Conservation (phyloP, 2,888 invertebrate species). For the Dyspetes luteomarginatus region DNA sequence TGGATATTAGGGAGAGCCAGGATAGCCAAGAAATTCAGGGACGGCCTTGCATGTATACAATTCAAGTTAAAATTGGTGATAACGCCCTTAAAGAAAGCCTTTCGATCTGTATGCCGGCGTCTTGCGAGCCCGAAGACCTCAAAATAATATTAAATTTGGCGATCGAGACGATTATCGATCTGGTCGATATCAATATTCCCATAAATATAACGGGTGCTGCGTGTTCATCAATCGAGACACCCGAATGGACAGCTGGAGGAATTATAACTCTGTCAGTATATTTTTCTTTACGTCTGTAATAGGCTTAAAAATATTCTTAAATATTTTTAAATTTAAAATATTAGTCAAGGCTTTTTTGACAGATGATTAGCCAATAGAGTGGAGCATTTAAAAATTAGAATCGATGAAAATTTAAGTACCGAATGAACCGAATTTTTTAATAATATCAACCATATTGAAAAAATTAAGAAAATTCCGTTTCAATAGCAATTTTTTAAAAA, state of each 20-base stretch:
- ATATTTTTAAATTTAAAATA: no score
- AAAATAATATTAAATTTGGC: slow-evolving; percentile 50
- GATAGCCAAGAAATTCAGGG: slow-evolving; percentile 78
- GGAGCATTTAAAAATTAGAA: no score
- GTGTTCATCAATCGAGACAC: slow-evolving; percentile 59
- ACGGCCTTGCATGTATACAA: slow-evolving; percentile 81
- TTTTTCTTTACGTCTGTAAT: not conserved
- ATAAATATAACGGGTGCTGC: slow-evolving; percentile 7
- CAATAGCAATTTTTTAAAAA: no score
- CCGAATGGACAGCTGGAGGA: slow-evolving; percentile 65
- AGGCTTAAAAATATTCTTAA: no score
- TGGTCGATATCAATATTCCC: slow-evolving; percentile 11
- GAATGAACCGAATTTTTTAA: no score
- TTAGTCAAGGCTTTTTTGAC: no score
- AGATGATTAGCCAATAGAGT: no score
- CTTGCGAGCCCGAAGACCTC: slow-evolving; percentile 80
- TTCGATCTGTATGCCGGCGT: slow-evolving; percentile 83
- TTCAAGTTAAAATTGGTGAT: slow-evolving; percentile 68
- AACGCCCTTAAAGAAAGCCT: slow-evolving; percentile 76
- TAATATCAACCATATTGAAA: no score
- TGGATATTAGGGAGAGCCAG: slow-evolving; percentile 65
- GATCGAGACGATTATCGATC: slow-evolving; percentile 17
- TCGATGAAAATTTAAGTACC: no score
- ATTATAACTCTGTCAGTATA: slow-evolving; percentile 65
- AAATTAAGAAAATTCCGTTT: no score